A percentile compares a stretch with the other conserved stretches of the same genome.
phyloP scores from a whole-genome alignment of 2,113 vertebrate genomes.

The Sminthopsis crassicaudata region DNA sequence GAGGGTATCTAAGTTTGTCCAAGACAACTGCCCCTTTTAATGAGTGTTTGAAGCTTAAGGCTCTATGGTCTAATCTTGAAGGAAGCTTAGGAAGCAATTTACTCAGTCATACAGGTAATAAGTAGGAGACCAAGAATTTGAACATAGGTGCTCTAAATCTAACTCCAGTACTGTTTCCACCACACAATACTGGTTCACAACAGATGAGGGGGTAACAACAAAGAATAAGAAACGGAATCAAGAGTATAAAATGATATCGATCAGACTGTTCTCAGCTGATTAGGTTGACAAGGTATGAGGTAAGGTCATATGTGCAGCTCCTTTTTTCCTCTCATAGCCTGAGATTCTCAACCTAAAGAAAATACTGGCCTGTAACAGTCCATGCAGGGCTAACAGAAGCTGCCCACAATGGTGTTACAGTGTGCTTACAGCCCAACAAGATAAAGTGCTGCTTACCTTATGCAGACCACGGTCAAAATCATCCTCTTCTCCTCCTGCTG shows the following conservation, averaged over 20 bases:
- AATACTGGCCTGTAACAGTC: not conserved
- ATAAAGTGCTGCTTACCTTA: constrained; percentile 81
- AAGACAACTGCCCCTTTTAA: not conserved
- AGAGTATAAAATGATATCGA: not conserved
- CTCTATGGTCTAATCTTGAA: not conserved
- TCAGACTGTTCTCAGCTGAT: not conserved
- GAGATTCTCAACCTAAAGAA: not conserved
- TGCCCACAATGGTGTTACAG: not conserved
- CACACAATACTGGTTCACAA: not conserved
- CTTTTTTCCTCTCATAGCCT: too few species aligned
- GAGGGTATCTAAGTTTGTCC: not conserved
- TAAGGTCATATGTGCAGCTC: not conserved
- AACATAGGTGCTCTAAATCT: not conserved
- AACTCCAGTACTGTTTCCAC: not conserved
- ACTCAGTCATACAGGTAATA: not conserved
- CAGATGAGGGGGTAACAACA: not conserved
- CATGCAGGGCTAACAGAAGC: not conserved
- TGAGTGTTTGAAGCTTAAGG: not conserved
- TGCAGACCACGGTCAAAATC: constrained; percentile 89
- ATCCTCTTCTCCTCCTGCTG: constrained; percentile 89
- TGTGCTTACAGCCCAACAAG: not conserved
- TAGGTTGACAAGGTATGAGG: not conserved
- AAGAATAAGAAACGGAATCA: not conserved
- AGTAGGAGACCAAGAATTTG: not conserved
- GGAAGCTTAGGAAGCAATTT: not conserved